These are phyloP conservation scores for Orchesella cincta DNA, from an alignment of 1,140 invertebrate genomes.

Conservation along the genomic window DNA sequence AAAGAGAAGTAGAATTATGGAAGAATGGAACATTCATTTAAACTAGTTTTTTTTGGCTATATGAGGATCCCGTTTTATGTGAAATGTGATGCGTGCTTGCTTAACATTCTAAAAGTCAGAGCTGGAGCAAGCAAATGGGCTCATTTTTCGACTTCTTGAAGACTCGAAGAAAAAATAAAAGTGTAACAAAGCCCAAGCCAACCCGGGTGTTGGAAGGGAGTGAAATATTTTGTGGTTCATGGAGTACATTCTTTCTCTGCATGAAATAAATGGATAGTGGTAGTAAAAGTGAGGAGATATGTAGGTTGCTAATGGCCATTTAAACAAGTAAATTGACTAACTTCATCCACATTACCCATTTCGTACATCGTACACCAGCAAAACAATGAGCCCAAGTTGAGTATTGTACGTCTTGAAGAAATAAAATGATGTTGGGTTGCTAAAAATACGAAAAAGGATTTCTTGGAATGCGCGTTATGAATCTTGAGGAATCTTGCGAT, in stretches of 20 bases:
- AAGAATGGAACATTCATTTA: background rate
- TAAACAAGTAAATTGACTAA: slow-evolving; percentile 18
- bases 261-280: background rate
- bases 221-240: slow-evolving; percentile 16
- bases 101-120: background rate
- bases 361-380: no score
- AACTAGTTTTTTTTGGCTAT: background rate
- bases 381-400: background rate
- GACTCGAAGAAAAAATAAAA: background rate
- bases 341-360: background rate
- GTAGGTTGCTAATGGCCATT: slow-evolving; percentile 18
- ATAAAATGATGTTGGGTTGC: background rate
- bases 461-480: slow-evolving; percentile 10
- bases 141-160: background rate
- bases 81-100: background rate
- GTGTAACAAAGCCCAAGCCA: no score
- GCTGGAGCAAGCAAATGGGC: background rate
- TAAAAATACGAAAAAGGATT: slow-evolving; percentile 6
- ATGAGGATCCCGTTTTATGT: background rate
- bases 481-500: no score
- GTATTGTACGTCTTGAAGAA: background rate
- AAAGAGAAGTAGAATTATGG: background rate
- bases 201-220: no score
- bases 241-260: background rate
- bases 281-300: background rate